These are phyloP conservation scores for Sebastiscus tertius DNA, from an alignment of 2,797 vertebrate genomes.

Conservation along the genomic window DNA sequence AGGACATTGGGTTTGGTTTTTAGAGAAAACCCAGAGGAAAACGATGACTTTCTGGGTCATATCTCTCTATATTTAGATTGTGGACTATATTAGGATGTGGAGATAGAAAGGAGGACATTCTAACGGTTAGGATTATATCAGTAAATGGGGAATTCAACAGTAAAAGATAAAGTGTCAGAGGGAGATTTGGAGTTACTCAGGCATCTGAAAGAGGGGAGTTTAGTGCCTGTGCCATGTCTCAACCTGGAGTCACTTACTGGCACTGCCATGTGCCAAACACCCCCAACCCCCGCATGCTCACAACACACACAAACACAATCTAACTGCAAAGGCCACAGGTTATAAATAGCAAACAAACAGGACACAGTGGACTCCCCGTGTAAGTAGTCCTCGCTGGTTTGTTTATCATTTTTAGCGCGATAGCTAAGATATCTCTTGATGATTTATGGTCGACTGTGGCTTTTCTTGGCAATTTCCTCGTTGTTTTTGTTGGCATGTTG, in stretches of 20 bases:
- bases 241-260: slow-evolving; percentile 47
- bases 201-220: slow-evolving; percentile 25
- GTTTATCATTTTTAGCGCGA: slow-evolving; percentile 42
- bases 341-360: slow-evolving; percentile 82
- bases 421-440: not conserved
- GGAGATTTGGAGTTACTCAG: not conserved
- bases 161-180: slow-evolving; percentile 3
- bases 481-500: not conserved
- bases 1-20: not conserved
- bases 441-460: not conserved
- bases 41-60: slow-evolving; percentile 11
- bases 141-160: not conserved
- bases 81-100: not conserved
- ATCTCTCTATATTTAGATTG: slow-evolving; percentile 5
- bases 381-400: slow-evolving; percentile 56
- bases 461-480: not conserved
- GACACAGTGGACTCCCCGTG: slow-evolving; percentile 60
- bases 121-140: not conserved
- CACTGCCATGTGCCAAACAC: slow-evolving; percentile 38
- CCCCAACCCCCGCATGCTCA: slow-evolving; percentile 24
- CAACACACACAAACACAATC: slow-evolving; percentile 69
- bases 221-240: slow-evolving; percentile 30
- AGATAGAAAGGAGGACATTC: not conserved
- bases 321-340: slow-evolving; percentile 79
- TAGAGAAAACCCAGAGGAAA: not conserved